phyloP scores from a whole-genome alignment of 2,113 vertebrate genomes.

The Neotragus moschatus region DNA sequence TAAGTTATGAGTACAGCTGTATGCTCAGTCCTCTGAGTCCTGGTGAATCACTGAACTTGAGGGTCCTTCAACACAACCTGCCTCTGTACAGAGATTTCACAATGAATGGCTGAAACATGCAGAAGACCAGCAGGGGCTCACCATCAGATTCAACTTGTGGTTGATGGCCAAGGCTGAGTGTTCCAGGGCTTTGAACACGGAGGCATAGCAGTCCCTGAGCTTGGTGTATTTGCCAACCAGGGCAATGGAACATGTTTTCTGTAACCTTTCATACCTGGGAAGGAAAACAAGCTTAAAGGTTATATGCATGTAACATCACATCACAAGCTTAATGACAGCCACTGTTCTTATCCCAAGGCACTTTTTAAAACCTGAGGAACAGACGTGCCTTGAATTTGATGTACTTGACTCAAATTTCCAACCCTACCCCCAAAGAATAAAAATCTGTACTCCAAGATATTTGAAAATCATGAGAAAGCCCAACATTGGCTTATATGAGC shows the following conservation, averaged over 20 bases:
- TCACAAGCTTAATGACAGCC: background rate
- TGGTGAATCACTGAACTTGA: background rate
- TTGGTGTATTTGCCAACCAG: constrained; percentile 87
- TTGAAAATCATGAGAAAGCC: constrained; percentile 39
- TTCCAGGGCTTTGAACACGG: constrained; percentile 86
- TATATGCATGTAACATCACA: background rate
- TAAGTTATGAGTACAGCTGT: background rate
- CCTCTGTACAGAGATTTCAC: background rate
- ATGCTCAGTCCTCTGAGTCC: background rate
- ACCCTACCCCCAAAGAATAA: background rate
- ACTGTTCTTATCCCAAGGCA: background rate
- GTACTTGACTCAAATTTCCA: background rate
- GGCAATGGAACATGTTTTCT: constrained; percentile 85
- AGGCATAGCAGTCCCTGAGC: constrained; percentile 85
- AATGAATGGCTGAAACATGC: background rate
- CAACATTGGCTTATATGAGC: background rate
- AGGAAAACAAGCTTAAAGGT: constrained; percentile 55
- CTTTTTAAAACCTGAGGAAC: background rate
- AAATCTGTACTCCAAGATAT: background rate
- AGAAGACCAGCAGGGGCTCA: constrained; percentile 69
- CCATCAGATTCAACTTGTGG: constrained; percentile 86
- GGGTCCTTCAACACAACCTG: background rate
- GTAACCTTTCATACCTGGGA: constrained; percentile 81
- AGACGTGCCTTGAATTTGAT: background rate
- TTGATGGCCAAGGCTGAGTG: constrained; percentile 86